phyloP scores from a whole-genome alignment of 2,113 vertebrate genomes.

The Steatornis caripensis region DNA sequence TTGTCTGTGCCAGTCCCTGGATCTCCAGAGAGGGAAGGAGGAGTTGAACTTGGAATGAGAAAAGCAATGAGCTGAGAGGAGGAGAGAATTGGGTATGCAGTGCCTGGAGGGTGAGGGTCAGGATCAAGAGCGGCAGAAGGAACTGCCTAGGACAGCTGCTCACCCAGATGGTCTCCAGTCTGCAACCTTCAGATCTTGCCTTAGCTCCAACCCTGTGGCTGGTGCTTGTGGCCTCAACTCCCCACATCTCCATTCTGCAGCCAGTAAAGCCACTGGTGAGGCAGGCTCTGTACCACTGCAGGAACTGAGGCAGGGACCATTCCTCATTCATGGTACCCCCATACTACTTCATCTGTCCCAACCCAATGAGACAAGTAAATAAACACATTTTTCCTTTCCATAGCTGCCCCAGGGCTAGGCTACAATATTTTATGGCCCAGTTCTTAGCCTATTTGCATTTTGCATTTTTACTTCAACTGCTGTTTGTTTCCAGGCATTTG shows the following conservation, averaged over 20 bases:
- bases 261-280: not conserved
- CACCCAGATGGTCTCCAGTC: slow-evolving; percentile 34
- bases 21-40: not conserved
- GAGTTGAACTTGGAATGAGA: not conserved
- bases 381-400: not conserved
- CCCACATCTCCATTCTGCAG: not conserved
- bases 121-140: slow-evolving; percentile 53
- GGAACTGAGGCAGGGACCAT: not conserved
- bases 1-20: not conserved
- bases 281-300: not conserved
- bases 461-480: slow-evolving; percentile 36
- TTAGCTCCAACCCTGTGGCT: not conserved
- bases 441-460: slow-evolving; percentile 57
- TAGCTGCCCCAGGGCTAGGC: not conserved
- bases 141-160: slow-evolving; percentile 49
- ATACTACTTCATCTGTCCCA: not conserved
- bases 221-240: not conserved
- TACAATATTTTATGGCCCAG: slow-evolving; percentile 52
- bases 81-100: not conserved
- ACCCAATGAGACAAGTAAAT: not conserved
- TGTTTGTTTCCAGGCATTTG: slow-evolving; percentile 55
- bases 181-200: slow-evolving; percentile 21
- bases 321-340: not conserved
- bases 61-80: not conserved
- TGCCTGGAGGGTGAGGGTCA: slow-evolving; percentile 57